These are phyloP conservation scores for Vespertilio murinus DNA, from an alignment of 2,797 vertebrate species.

Conservation along the genomic window DNA sequence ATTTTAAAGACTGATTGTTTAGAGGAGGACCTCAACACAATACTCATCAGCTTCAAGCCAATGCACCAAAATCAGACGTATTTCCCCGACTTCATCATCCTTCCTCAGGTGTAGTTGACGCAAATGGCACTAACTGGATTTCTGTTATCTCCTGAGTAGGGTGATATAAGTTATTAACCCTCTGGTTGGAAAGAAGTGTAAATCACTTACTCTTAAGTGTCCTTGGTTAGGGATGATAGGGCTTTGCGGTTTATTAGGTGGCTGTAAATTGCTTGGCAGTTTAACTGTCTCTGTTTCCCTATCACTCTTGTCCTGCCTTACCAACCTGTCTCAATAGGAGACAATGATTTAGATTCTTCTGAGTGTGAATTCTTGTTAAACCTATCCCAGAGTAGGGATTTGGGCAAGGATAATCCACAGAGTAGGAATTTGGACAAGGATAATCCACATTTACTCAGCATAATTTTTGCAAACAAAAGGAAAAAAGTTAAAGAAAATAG, in stretches of 20 bases:
- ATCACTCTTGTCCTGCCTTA: neutral
- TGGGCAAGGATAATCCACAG: neutral
- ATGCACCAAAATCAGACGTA: too few relatives aligned
- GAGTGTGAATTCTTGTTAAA: slow-evolving; percentile 7
- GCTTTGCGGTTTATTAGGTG: neutral
- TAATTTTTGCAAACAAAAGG: neutral
- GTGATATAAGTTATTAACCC: neutral
- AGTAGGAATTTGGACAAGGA: neutral
- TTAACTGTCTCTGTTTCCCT: neutral
- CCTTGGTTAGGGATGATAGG: neutral
- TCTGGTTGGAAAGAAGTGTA: neutral
- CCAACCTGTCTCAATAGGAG: neutral
- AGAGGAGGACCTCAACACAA: neutral
- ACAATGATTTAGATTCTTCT: neutral
- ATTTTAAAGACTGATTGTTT: neutral
- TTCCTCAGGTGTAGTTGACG: neutral
- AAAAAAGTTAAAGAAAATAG: neutral
- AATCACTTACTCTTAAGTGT: neutral
- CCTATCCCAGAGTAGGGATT: neutral
- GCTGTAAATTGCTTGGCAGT: neutral
- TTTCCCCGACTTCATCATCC: neutral
- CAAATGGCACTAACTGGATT: neutral
- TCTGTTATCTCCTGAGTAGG: neutral
- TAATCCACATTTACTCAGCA: neutral
- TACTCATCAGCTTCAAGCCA: neutral